Evolutionary conservation across 2,888 invertebrate species (phyloP), one percentile per base, ranked within the genome.

Genomic region (Vandiemenella viatica): DNA sequence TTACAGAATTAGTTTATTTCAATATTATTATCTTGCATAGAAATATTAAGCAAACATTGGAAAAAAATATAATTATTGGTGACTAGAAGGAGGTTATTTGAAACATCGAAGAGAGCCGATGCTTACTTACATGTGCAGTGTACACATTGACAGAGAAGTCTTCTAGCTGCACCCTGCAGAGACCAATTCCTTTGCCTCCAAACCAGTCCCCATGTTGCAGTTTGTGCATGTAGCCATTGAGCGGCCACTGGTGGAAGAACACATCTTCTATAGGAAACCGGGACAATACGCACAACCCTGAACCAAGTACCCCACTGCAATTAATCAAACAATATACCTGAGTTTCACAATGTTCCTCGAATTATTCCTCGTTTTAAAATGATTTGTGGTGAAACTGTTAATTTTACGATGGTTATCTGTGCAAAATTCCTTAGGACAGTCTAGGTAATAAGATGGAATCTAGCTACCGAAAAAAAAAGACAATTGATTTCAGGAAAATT

Each of bases 191-290:
- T 72, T 98, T 98, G 4, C 96, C 96, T 37, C 93, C 96, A 67
- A 92, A 97, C 98, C 98, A 98, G 66, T 98, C 98, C 1, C 92
- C 97, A 64, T 97, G 97, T 55, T 90, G 88, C 53, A 95, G 70
- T 69, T 90, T 87, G 69, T 95, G 88, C 41, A 93, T 84, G 63
- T 95, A 97, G 3, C 98, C 98, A 70, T 98, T 98, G n/a, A 98
- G 73, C 16, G 91, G 79, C 85, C 92, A 99, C 55, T 85, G 82
- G 65, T 93, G 89, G 62, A 87, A 93, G 62, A 92, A 81, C 1
- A 87, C 83, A 62, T 90, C 87, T 58, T 83, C 74, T 55, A 95
- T 88, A 21, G 79, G 74, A 70, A 83, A 83, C 65, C 79, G 81
- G 1, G 90, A 89, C 57, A 92, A 77, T 46, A 93, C 75, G 64